Conservation (phyloP, 1,140 invertebrate species). For the Harpegnathos saltator region DNA sequence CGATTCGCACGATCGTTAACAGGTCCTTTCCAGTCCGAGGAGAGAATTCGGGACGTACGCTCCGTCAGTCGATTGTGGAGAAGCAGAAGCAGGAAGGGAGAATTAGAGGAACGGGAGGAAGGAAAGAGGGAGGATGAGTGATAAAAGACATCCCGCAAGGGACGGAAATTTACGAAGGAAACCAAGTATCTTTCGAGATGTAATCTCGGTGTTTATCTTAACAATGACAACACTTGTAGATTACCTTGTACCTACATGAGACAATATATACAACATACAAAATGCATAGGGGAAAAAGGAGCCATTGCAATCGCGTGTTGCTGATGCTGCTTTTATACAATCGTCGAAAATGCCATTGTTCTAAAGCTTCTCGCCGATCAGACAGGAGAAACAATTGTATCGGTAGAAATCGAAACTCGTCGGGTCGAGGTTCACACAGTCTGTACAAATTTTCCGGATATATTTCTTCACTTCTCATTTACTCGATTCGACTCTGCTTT, state of each 20-base stretch:
- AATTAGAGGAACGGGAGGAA: no score
- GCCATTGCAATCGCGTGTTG: no score
- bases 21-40: neutral
- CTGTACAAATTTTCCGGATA: no score
- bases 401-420: no score
- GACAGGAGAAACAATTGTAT: neutral
- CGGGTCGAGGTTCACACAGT: no score
- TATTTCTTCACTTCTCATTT: no score
- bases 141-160: no score
- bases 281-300: no score
- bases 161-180: no score
- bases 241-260: neutral
- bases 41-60: neutral
- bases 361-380: neutral
- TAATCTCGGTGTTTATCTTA: neutral
- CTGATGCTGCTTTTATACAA: no score
- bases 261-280: neutral
- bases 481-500: neutral
- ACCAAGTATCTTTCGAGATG: neutral
- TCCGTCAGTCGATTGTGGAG: neutral
- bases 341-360: neutral
- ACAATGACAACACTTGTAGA: neutral
- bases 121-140: no score
- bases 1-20: conserved; percentile 10
- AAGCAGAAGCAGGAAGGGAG: no score